Evolutionary conservation across 30 jellyfish, hydroid and myxozoan genomes (phyloP), one percentile per base, ranked within the genome.

Genomic region (Hydractinia symbiolongicarpus): DNA sequence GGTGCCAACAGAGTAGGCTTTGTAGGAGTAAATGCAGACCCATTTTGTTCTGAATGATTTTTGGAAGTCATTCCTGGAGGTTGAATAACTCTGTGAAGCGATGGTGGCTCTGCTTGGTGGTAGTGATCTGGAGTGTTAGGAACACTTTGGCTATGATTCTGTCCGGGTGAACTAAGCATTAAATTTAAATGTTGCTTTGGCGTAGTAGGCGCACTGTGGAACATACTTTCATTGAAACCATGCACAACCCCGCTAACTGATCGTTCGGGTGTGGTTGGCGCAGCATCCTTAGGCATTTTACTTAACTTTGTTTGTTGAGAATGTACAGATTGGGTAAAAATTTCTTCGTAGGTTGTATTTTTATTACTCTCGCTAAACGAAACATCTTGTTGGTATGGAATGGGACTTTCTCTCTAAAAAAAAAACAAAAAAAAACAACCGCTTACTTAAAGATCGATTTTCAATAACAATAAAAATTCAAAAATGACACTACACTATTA

Each of bases 181-280:
- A 76, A 8, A 14, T 69, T 16, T 16, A 64, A 9, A 56, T 61
- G 49, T 10, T 64, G 56, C 7, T 66, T 30, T 21, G 91, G 91
- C 14, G 91, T 83, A 3, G 82, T 70, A 53, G 91, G 91, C 6
- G 85, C 86, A 62, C 91, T 83, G 52, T 83, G 91, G 58, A 55
- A 61, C 9, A 49, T 15, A 30, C 71, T 70, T 30, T 40, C 21
- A 13, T 50, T 19, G 8, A 21, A 57, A 16, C 19, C 19, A 5
- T 50, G 10, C 19, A 72, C 44, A 17, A 61, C 53, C 20, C 70
- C 70, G 70, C 20, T 60, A 60, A 60, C 2, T 0, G 85, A 77
- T 60, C 85, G 52, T 8, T 55, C 85, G 4, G 85, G 85, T 9
- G 85, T 77, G 52, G 73, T 44, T 4, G 60, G 73, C 21, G 40